Base-by-base conservation (phyloP, 2,888 invertebrate species). In the Thera britannica region DNA sequence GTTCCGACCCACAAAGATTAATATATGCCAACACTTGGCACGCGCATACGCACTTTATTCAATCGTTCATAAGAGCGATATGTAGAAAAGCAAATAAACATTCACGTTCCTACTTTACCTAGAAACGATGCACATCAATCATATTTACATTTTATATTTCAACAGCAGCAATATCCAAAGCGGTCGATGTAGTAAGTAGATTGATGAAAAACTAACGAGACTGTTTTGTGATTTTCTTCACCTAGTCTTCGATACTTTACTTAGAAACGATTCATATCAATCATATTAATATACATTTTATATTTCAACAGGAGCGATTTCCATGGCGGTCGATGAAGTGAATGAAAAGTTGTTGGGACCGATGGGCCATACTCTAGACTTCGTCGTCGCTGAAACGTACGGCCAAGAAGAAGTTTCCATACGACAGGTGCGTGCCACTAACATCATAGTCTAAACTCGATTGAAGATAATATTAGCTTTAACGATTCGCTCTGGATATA, bases 371-470 rank as follows among this genome's bases (percentile, higher is more conserved):
- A 95, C 95, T 0, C 88, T 98, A 68, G 95, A 96, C 72, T 97
- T 98, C 81, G 93, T 96, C 34, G 96, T 98, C 3, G 97, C 97
- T 1, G 98, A 98, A 90, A 98, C 98, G 0, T 98, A 95, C 87
- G 98, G 98, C 0, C 96, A 97, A 82, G 98, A 98, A 89, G 96
- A 96, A 76, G 95, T 96, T 66, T 98, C 98, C 83, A 98, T 98
- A 75, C 94, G 96, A 64, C 96, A 95, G 89, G 93, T 93, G 75
- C 56, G 81, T 79, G 58, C 67, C 44, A 60, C 70, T 23, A 46
- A 9, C 64, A 35, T 62, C 23, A 51, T 52, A 52, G 8, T 52
- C 52, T 52, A 34, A 52, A 9, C 52, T 34, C 34, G 6, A 5
- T 12, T 51, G 12, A 51, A 51, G 12, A 51, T 65, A 62, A 74